A percentile compares a stretch with the other conserved stretches of the same genome.
phyloP scores from a whole-genome alignment of 1,140 invertebrate species.

The Plodia interpunctella region DNA sequence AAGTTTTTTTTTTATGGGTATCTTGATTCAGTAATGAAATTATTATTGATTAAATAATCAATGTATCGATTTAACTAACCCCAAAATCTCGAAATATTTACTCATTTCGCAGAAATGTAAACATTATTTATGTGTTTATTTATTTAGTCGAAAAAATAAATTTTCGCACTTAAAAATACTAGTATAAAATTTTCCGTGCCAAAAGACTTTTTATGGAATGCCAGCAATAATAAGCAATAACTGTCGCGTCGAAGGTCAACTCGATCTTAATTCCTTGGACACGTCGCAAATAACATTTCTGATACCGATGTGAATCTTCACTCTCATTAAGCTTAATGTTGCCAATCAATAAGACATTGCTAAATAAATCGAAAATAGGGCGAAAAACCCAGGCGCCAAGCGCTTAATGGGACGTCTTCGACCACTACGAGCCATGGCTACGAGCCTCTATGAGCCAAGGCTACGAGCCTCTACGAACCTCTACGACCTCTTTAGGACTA shows the following conservation, averaged over 20 bases:
- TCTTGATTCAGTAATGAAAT: no score
- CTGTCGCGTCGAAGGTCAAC: not conserved
- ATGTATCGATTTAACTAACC: no score
- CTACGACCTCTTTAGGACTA: no score
- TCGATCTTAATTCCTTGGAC: constrained; percentile 11
- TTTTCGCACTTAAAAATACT: not conserved
- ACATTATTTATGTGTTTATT: no score
- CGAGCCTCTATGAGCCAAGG: no score
- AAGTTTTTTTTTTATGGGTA: no score
- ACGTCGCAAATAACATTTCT: constrained; percentile 14
- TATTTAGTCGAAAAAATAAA: not conserved
- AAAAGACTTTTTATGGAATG: not conserved
- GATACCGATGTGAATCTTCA: constrained; percentile 11
- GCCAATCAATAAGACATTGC: constrained; percentile 36
- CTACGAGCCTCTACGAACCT: no score
- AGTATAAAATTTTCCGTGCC: not conserved
- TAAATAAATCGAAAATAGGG: constrained; percentile 31
- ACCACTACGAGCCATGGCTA: no score
- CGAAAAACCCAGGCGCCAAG: constrained; percentile 17
- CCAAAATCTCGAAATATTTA: no score
- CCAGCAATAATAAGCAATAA: not conserved
- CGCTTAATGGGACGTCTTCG: not conserved
- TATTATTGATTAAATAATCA: no score
- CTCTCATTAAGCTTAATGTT: constrained; percentile 37
- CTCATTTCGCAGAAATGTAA: no score